Percentiles rank a stretch among this genome's conserved stretches.
These are phyloP conservation scores for Tholera decimalis DNA, from an alignment of 2,888 invertebrate species.

Conservation along the genomic window DNA sequence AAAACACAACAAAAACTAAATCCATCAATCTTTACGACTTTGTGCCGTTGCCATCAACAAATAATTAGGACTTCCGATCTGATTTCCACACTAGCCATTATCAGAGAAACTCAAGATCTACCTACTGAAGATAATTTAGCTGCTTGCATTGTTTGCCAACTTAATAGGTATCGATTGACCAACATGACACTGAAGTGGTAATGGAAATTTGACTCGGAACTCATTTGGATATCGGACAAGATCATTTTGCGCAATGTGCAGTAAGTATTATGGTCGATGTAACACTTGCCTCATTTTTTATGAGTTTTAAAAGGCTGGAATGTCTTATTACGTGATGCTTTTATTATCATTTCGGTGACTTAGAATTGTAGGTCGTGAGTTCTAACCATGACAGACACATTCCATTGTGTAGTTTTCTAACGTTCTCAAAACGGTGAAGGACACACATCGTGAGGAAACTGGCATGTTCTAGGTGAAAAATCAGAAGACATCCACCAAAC, in stretches of 20 bases:
- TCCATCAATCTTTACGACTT: constrained; percentile 4
- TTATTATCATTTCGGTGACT: background rate
- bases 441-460: too few relatives aligned
- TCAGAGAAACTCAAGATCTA: constrained; percentile 47
- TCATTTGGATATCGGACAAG: constrained; percentile 20
- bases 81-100: constrained; percentile 49
- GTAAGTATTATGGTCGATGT: constrained; percentile 16
- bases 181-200: constrained; percentile 46
- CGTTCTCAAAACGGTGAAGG: too few relatives aligned
- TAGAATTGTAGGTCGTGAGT: too few relatives aligned
- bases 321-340: background rate
- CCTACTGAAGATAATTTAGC: constrained; percentile 19
- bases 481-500: too few relatives aligned
- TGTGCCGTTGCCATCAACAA: constrained; percentile 22
- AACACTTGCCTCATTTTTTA: constrained; percentile 9
- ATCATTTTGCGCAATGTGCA: constrained; percentile 42
- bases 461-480: too few relatives aligned
- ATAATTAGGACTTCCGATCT: constrained; percentile 36
- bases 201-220: constrained; percentile 37
- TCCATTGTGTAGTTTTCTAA: too few relatives aligned
- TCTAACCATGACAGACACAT: too few relatives aligned
- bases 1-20: constrained; percentile 30
- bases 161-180: constrained; percentile 30
- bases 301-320: background rate
- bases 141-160: constrained; percentile 48